These are phyloP conservation scores for Schlechtendalia chinensis DNA, from an alignment of 1,140 invertebrate genomes.

Conservation along the genomic window DNA sequence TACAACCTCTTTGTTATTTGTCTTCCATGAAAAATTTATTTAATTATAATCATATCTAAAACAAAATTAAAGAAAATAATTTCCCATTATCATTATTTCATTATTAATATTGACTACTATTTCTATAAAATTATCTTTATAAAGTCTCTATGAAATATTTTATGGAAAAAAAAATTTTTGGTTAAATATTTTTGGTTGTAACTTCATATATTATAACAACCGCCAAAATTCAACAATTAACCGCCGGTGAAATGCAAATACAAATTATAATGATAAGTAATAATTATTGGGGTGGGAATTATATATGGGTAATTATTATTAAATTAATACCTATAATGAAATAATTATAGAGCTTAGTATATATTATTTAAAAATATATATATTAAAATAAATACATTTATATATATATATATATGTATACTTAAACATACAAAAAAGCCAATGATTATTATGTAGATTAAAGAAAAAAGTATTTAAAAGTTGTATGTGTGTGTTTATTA, in stretches of 20 bases:
- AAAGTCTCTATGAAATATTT: not conserved
- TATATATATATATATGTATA: no score
- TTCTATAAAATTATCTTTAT: not conserved
- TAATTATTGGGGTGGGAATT: no score
- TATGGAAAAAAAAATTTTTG: not conserved
- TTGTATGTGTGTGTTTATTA: no score
- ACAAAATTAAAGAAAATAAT: not conserved
- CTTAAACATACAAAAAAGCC: no score
- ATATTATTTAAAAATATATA: no score
- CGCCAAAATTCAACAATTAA: slow-evolving; percentile 10
- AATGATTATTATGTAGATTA: no score
- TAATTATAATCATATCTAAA: not conserved
- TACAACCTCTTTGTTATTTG: slow-evolving; percentile 13
- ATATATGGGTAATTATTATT: no score
- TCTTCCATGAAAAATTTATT: not conserved
- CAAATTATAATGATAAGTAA: not conserved
- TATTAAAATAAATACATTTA: no score
- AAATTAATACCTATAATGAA: no score
- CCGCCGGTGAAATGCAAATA: not conserved
- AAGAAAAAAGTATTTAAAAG: no score
- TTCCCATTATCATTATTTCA: not conserved
- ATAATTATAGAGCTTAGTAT: no score
- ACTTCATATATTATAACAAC: slow-evolving; percentile 25
- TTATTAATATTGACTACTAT: not conserved
- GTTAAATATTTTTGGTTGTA: not conserved